A percentile compares a stretch with the other conserved stretches of the same genome.
Evolutionary conservation across 2,888 invertebrate species (phyloP).

Genomic region (Tolmerus cingulatus): DNA sequence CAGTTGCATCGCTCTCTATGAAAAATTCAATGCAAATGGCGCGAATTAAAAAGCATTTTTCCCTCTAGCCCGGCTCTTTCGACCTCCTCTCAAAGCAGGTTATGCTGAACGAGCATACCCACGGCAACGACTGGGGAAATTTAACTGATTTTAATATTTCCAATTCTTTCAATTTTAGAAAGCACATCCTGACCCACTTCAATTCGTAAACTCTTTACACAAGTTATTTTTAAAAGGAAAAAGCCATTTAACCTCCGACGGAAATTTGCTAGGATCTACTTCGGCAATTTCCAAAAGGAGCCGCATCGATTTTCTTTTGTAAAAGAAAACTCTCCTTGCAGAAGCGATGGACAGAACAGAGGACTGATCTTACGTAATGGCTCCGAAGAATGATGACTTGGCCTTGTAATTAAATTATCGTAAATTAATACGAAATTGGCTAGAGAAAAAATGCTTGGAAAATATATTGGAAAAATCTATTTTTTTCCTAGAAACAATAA

Average conservation of each 20-base stretch:
- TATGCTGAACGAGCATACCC: neutral
- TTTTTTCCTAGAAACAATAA: neutral
- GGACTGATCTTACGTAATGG: neutral
- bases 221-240: neutral
- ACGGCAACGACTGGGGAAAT: neutral
- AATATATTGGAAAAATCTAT: neutral
- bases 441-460: neutral
- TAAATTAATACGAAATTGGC: neutral
- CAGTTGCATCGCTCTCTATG: neutral
- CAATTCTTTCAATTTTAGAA: neutral
- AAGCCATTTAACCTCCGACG: neutral
- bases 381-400: neutral
- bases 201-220: neutral
- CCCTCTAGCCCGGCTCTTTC: neutral
- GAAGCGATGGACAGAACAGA: neutral
- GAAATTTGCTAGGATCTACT: neutral
- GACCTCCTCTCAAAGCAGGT: neutral
- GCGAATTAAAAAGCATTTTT: neutral
- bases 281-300: neutral
- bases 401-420: neutral
- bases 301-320: neutral
- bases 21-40: neutral
- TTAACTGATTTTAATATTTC: neutral
- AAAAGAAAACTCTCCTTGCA: neutral
- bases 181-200: neutral